These are phyloP conservation scores for Ichneumoninae sp. DNA, from an alignment of 2,888 invertebrate species.

Conservation along the genomic window DNA sequence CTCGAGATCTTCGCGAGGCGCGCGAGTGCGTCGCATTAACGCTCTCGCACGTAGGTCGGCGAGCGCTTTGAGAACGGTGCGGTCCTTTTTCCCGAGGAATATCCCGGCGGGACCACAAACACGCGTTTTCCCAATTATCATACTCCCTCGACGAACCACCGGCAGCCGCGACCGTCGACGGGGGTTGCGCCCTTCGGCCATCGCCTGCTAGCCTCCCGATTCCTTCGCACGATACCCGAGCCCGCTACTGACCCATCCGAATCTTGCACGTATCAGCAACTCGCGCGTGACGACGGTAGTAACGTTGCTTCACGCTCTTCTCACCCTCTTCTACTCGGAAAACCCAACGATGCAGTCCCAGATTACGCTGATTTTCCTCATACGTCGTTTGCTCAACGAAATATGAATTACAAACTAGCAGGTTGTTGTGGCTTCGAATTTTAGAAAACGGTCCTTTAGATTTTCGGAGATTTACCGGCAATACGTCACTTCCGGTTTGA, in stretches of 20 bases:
- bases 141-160: conserved; percentile 20
- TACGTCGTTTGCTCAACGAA: not conserved
- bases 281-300: conserved; percentile 77
- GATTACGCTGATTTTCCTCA: conserved; percentile 1
- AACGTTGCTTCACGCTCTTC: conserved; percentile 29
- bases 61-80: conserved; percentile 18
- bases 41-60: conserved; percentile 42
- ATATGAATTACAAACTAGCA: not conserved
- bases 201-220: conserved; percentile 33
- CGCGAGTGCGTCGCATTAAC: conserved; percentile 49
- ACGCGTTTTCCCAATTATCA: conserved; percentile 76
- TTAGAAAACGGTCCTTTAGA: no score
- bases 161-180: conserved; percentile 5
- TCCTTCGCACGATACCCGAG: conserved; percentile 29
- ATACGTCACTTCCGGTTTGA: no score
- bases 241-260: conserved; percentile 40
- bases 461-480: no score
- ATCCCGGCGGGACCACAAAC: conserved; percentile 76
- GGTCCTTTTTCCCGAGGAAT: conserved; percentile 50
- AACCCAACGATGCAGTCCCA: not conserved
- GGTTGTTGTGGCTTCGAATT: no score
- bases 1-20: conserved; percentile 38
- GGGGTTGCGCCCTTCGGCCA: conserved; percentile 33
- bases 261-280: conserved; percentile 78
- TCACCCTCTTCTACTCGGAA: conserved; percentile 24